Evolutionary conservation across 2,888 invertebrate species (phyloP).

Genomic region (Autographa gamma): DNA sequence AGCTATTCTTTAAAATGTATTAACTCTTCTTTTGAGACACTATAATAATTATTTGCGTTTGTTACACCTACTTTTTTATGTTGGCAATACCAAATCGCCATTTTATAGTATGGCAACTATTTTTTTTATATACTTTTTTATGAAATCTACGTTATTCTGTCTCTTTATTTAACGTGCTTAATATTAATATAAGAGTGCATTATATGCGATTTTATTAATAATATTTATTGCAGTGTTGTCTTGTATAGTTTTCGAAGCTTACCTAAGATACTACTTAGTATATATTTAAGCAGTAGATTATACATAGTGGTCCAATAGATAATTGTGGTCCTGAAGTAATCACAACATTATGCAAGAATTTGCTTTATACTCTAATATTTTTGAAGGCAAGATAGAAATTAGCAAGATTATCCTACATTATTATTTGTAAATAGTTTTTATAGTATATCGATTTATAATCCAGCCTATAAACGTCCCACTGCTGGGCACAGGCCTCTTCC

Average conservation of each 20-base stretch:
- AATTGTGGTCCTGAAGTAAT: slow-evolving; percentile 62
- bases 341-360: slow-evolving; percentile 50
- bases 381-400: slow-evolving; percentile 6
- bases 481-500: no score
- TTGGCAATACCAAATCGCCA: background rate
- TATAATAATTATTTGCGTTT: background rate
- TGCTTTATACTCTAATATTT: slow-evolving; percentile 8
- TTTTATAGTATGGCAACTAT: background rate
- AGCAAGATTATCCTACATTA: background rate
- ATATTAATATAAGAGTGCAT: slow-evolving; percentile 59
- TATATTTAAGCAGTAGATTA: slow-evolving; percentile 44
- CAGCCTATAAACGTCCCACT: no score
- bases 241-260: slow-evolving; percentile 39
- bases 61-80: background rate
- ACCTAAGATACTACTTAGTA: slow-evolving; percentile 33
- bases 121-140: background rate
- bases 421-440: background rate
- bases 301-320: slow-evolving; percentile 56
- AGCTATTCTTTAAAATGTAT: background rate
- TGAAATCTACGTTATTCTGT: slow-evolving; percentile 52
- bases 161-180: slow-evolving; percentile 26
- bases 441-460: no score
- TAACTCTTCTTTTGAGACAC: background rate
- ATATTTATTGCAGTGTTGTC: slow-evolving; percentile 46
- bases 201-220: slow-evolving; percentile 57